phyloP scores from a whole-genome alignment of 2,888 invertebrate genomes.

The Cordilura impudica region DNA sequence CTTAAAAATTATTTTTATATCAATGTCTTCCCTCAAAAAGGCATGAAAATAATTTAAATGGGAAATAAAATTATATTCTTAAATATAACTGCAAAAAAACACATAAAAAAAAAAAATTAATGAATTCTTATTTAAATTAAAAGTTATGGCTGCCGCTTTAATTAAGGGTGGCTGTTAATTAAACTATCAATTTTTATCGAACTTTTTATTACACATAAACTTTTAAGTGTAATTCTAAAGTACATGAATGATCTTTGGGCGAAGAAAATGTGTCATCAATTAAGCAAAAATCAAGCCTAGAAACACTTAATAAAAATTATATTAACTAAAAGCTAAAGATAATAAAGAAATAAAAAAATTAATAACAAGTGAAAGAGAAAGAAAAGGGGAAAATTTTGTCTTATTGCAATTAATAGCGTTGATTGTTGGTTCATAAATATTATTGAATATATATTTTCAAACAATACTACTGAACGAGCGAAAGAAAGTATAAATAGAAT shows the following conservation, averaged over 20 bases:
- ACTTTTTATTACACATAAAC: conserved; percentile 40
- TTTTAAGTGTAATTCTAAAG: conserved; percentile 35
- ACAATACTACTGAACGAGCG: not conserved
- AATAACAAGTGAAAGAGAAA: too few species aligned
- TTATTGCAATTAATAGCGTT: conserved; percentile 13
- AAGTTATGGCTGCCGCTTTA: conserved; percentile 15
- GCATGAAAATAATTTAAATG: not conserved
- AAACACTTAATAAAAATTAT: not conserved
- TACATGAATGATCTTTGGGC: conserved; percentile 30
- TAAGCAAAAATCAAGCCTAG: conserved; percentile 23
- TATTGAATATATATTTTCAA: too few species aligned
- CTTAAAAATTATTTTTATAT: not conserved
- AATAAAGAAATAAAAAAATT: not conserved
- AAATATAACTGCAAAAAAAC: too few species aligned
- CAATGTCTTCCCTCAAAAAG: not conserved
- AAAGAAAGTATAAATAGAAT: not conserved
- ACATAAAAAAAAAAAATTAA: not conserved
- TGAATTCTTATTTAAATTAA: conserved; percentile 36
- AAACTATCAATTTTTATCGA: conserved; percentile 57
- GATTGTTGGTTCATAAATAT: not conserved
- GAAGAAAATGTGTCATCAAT: conserved; percentile 55
- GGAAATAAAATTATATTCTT: not conserved
- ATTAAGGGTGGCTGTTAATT: conserved; percentile 43
- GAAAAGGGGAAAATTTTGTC: not conserved
- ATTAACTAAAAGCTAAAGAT: not conserved